A percentile compares a stretch with the other conserved stretches of the same genome.
Evolutionary conservation across 2,888 invertebrate genomes (phyloP).

Genomic region (Orgyia antiqua): DNA sequence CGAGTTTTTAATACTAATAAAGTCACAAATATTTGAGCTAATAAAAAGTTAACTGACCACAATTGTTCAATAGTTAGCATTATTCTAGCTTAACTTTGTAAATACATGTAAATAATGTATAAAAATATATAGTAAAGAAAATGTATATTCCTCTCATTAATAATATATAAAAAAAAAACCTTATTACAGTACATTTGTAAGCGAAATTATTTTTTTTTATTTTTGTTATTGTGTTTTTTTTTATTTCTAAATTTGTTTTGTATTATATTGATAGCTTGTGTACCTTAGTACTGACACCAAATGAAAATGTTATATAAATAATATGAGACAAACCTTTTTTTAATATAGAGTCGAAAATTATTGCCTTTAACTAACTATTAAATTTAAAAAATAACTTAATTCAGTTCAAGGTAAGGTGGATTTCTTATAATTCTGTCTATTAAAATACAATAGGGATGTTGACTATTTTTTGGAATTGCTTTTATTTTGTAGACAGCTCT

Average conservation of each 20-base stretch:
- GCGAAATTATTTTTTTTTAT: constrained; percentile 44
- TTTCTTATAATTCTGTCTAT: too few species aligned
- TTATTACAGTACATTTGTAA: constrained; percentile 41
- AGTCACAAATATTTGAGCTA: too few species aligned
- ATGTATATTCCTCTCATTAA: constrained; percentile 53
- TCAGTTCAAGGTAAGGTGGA: neutral
- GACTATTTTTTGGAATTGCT: too few species aligned
- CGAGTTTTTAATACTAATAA: too few species aligned
- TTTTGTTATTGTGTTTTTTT: constrained; percentile 37
- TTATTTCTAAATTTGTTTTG: constrained; percentile 31
- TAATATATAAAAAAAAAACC: constrained; percentile 31
- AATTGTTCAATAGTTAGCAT: too few species aligned
- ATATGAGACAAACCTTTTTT: constrained; percentile 20
- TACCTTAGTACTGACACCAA: constrained; percentile 49
- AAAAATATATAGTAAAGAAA: constrained; percentile 45
- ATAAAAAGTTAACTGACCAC: too few species aligned
- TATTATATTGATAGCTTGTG: constrained; percentile 43
- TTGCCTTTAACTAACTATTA: neutral
- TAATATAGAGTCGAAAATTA: constrained; percentile 9
- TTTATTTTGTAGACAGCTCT: too few species aligned
- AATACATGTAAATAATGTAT: constrained; percentile 58
- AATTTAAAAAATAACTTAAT: neutral
- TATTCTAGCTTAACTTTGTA: constrained; percentile 33
- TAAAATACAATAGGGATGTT: too few species aligned
- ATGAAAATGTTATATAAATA: constrained; percentile 31